Percentiles rank a stretch among this genome's conserved stretches.
These are phyloP conservation scores for Neofelis nebulosa DNA, from an alignment of 2,113 vertebrate species.

Conservation along the genomic window DNA sequence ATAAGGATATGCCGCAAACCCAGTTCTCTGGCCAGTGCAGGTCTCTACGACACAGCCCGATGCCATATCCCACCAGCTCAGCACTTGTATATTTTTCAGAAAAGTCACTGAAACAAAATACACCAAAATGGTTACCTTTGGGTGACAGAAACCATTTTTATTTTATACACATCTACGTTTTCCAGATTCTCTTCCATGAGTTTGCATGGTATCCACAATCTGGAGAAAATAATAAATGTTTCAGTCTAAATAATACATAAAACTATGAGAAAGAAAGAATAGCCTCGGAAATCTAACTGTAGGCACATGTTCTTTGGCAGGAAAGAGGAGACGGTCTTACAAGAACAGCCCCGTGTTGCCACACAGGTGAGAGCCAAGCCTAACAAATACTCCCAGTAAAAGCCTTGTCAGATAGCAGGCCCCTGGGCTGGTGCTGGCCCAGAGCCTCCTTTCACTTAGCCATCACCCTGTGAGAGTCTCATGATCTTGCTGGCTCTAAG, in stretches of 20 bases:
- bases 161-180: background rate
- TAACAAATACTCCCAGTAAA: background rate
- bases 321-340: background rate
- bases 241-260: slow-evolving; percentile 29
- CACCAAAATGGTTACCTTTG: background rate
- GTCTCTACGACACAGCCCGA: background rate
- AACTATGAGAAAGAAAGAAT: background rate
- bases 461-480: background rate
- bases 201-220: background rate
- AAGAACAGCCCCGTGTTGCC: background rate
- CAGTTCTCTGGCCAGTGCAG: background rate
- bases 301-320: background rate
- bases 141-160: background rate
- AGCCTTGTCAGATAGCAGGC: background rate
- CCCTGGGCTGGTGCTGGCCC: background rate
- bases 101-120: slow-evolving; percentile 21
- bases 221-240: background rate
- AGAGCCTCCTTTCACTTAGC: background rate
- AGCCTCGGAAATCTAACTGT: background rate
- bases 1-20: background rate
- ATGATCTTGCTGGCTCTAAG: background rate
- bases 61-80: background rate
- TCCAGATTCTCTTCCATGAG: background rate
- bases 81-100: slow-evolving; percentile 3
- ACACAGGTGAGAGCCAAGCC: background rate